Evolutionary conservation across 2,888 invertebrate species (phyloP).

Genomic region (Himalopsyche japonica): DNA sequence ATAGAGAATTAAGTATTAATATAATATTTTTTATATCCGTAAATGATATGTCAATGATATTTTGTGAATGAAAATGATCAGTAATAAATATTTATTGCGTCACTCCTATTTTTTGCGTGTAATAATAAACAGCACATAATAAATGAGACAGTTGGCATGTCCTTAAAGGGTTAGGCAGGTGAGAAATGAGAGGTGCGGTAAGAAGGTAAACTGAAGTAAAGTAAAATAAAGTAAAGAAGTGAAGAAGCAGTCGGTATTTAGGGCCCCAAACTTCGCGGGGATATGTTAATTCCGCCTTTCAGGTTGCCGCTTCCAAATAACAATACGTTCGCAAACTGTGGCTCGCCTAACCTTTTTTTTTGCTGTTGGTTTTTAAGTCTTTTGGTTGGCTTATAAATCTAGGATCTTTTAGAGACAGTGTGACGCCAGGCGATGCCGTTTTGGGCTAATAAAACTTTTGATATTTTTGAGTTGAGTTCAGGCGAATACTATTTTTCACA

Average conservation of each 20-base stretch:
- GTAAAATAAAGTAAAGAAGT: background rate
- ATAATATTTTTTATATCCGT: too few species aligned
- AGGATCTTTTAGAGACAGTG: too few species aligned
- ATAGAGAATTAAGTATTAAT: too few species aligned
- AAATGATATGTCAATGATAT: too few species aligned
- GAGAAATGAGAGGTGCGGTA: background rate
- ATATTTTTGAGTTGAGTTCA: too few species aligned
- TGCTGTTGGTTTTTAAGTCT: background rate
- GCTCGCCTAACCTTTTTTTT: background rate
- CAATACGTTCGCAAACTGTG: background rate
- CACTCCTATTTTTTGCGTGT: too few species aligned
- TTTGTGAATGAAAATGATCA: too few species aligned
- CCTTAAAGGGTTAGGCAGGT: background rate
- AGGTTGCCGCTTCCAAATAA: background rate
- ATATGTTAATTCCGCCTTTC: constrained; percentile 38
- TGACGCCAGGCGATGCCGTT: too few species aligned
- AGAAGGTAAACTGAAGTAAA: background rate
- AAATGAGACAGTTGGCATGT: background rate
- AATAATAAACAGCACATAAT: background rate
- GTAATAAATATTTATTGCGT: too few species aligned
- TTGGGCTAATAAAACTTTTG: too few species aligned
- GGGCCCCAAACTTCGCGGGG: constrained; percentile 26
- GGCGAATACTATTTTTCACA: too few species aligned
- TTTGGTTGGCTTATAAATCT: too few species aligned
- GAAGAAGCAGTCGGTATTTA: background rate